Conservation (phyloP, 2,113 vertebrate genomes). For the Addax nasomaculatus region DNA sequence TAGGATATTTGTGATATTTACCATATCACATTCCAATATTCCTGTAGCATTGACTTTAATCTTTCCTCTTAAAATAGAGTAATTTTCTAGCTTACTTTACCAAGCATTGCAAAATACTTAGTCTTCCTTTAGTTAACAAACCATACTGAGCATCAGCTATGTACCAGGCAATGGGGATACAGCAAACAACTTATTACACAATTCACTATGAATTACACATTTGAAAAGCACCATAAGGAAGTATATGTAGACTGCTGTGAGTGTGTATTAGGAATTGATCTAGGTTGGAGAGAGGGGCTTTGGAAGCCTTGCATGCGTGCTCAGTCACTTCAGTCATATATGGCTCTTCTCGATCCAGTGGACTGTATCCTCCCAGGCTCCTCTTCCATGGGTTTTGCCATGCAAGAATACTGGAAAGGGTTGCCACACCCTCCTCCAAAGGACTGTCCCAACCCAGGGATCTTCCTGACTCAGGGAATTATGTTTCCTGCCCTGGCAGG, state of each 20-base stretch:
- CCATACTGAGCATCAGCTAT: neutral
- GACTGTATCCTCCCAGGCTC: neutral
- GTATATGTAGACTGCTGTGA: neutral
- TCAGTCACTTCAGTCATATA: neutral
- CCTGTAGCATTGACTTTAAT: neutral
- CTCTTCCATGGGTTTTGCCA: neutral
- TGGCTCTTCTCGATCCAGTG: neutral
- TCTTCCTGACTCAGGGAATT: neutral
- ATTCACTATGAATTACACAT: neutral
- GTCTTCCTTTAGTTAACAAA: neutral
- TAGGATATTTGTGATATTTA: neutral
- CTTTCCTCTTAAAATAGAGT: neutral
- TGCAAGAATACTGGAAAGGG: neutral
- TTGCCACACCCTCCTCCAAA: neutral
- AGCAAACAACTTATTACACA: neutral
- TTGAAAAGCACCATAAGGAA: neutral
- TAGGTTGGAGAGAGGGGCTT: neutral
- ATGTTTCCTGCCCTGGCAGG: neutral
- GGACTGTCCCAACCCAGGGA: neutral
- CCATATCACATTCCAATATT: neutral
- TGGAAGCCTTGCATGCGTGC: neutral
- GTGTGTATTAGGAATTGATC: neutral
- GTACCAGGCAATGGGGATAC: neutral
- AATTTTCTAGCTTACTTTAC: slow-evolving; percentile 6
- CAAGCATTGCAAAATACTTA: neutral